Evolutionary conservation across 1,140 invertebrate species (phyloP).

Genomic region (Eubasilissa regina): DNA sequence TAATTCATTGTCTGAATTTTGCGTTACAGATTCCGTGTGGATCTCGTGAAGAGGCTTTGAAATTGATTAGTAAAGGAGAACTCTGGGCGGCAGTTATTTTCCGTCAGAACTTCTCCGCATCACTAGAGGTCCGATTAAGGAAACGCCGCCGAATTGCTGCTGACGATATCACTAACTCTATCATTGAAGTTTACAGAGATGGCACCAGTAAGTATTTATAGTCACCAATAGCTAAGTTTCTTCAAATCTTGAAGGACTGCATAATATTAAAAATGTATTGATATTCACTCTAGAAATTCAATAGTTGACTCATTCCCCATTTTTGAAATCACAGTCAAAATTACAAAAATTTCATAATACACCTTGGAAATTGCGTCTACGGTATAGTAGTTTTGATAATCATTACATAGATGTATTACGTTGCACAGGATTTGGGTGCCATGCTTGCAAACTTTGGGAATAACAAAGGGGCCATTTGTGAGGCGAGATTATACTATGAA

Average conservation of each 20-base stretch:
- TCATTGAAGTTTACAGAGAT: constrained; percentile 86
- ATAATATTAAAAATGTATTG: neutral
- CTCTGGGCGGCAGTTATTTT: constrained; percentile 90
- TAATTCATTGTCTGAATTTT: no score
- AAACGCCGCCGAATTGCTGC: constrained; percentile 79
- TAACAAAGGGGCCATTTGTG: no score
- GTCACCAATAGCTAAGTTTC: neutral
- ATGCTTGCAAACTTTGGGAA: no score
- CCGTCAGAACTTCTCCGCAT: constrained; percentile 85
- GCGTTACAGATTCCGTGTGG: constrained; percentile 68
- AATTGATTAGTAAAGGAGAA: constrained; percentile 81
- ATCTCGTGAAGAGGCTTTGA: constrained; percentile 74
- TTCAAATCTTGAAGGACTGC: neutral
- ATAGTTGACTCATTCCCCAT: neutral
- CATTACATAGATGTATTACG: no score
- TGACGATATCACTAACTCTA: constrained; percentile 80
- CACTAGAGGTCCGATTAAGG: constrained; percentile 81
- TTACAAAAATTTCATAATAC: no score
- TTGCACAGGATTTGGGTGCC: no score
- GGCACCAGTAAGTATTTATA: constrained; percentile 85
- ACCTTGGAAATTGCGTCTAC: no score
- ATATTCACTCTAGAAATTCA: neutral
- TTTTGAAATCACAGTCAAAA: neutral
- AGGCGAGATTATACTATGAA: no score
- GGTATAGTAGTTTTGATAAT: no score